A percentile compares a stretch with the other conserved stretches of the same genome.
These are phyloP conservation scores for Eupithecia insigniata DNA, from an alignment of 2,888 invertebrate genomes.

Conservation along the genomic window DNA sequence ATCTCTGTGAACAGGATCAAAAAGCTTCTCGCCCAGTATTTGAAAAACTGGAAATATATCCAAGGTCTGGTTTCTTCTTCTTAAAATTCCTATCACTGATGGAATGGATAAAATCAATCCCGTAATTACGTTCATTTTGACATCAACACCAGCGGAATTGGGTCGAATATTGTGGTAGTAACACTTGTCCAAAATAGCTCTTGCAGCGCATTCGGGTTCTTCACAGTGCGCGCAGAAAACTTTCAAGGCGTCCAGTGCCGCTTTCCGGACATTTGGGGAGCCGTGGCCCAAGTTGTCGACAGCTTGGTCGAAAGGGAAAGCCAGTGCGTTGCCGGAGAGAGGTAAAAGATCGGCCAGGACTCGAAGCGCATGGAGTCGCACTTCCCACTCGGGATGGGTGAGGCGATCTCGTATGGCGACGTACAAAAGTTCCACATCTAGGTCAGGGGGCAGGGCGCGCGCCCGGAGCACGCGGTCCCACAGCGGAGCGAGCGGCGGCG, in stretches of 20 bases:
- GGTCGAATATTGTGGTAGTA: slow-evolving; percentile 84
- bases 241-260: slow-evolving; percentile 89
- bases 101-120: slow-evolving; percentile 87
- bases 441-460: slow-evolving; percentile 87
- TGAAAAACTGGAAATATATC: slow-evolving; percentile 82
- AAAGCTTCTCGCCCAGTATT: slow-evolving; percentile 83
- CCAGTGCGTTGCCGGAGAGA: slow-evolving; percentile 87
- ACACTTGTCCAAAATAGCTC: slow-evolving; percentile 87
- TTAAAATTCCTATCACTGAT: slow-evolving; percentile 84
- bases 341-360: slow-evolving; percentile 92
- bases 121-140: slow-evolving; percentile 84
- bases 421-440: slow-evolving; percentile 87
- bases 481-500: slow-evolving; percentile 87
- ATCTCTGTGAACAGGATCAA: slow-evolving; percentile 85
- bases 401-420: slow-evolving; percentile 89
- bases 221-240: slow-evolving; percentile 88
- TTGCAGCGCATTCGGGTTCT: slow-evolving; percentile 87
- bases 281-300: slow-evolving; percentile 91
- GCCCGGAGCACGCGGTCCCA: slow-evolving; percentile 93
- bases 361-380: slow-evolving; percentile 91
- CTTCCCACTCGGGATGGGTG: slow-evolving; percentile 92
- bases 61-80: slow-evolving; percentile 73
- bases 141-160: slow-evolving; percentile 79
- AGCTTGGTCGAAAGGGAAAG: slow-evolving; percentile 89
- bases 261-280: slow-evolving; percentile 92